These are phyloP conservation scores for Okapia johnstoni DNA, from an alignment of 2,113 vertebrate genomes.

Conservation along the genomic window DNA sequence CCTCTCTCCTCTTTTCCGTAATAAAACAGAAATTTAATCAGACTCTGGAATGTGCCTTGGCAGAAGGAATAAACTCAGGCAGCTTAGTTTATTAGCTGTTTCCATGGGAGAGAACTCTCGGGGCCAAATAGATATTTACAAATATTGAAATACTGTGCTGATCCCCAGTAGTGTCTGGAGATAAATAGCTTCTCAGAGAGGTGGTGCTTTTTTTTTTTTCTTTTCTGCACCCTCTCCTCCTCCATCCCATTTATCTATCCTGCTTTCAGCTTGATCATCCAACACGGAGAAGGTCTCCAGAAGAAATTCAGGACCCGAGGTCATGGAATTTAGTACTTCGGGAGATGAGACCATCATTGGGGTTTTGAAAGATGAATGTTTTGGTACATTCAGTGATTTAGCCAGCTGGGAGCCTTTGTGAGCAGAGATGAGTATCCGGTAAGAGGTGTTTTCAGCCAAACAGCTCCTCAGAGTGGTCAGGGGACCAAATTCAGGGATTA, in stretches of 20 bases:
- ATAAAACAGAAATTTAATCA: slow-evolving; percentile 74
- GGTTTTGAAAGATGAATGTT: slow-evolving; percentile 17
- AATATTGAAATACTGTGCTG: slow-evolving; percentile 58
- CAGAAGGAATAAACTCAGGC: slow-evolving; percentile 70
- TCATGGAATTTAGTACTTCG: slow-evolving; percentile 31
- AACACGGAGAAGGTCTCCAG: neutral
- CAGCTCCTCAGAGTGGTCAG: neutral
- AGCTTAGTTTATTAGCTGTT: slow-evolving; percentile 80
- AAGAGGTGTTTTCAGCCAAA: neutral
- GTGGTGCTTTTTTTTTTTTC: neutral
- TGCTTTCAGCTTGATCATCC: neutral
- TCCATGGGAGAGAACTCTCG: slow-evolving; percentile 76
- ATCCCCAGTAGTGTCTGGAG: slow-evolving; percentile 64
- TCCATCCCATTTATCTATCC: too few relatives aligned
- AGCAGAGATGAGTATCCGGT: neutral
- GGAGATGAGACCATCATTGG: neutral
- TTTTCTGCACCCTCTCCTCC: neutral
- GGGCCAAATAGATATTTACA: slow-evolving; percentile 77
- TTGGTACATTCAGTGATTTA: neutral
- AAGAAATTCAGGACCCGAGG: slow-evolving; percentile 29
- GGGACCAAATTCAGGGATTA: neutral
- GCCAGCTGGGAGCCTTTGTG: neutral
- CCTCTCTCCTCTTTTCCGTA: slow-evolving; percentile 48
- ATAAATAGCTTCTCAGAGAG: slow-evolving; percentile 61
- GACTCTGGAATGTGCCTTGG: slow-evolving; percentile 77